A percentile compares a stretch with the other conserved stretches of the same genome.
Evolutionary conservation across 2,888 invertebrate species (phyloP).

Genomic region (Phymatocera aterrima): DNA sequence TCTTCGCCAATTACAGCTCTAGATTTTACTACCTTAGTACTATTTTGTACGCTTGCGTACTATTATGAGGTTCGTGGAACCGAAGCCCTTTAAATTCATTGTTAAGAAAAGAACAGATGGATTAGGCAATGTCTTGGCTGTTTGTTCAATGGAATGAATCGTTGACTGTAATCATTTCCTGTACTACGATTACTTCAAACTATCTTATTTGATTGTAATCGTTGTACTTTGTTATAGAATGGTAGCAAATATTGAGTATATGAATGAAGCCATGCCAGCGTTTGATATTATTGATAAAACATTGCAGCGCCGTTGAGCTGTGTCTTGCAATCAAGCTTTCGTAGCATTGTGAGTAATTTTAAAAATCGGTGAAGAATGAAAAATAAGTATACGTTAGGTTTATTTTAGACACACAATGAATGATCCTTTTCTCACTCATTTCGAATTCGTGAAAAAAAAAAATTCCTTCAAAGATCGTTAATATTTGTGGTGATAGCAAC

Average conservation of each 20-base stretch:
- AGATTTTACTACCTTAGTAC: background rate
- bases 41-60: no score
- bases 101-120: background rate
- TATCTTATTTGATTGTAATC: background rate
- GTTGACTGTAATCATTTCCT: no score
- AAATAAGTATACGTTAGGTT: background rate
- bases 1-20: background rate
- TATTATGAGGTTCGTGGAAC: background rate
- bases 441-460: no score
- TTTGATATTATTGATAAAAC: constrained; percentile 36
- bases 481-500: background rate
- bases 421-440: no score
- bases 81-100: background rate
- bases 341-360: background rate
- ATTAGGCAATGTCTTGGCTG: background rate
- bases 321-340: background rate
- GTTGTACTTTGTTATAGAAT: background rate
- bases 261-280: background rate
- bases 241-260: background rate
- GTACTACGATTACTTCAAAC: no score
- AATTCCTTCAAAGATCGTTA: no score
- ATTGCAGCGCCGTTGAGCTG: background rate
- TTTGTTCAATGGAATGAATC: background rate
- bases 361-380: background rate
- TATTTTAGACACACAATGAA: no score